Base-by-base conservation (phyloP, 2,113 vertebrate species). In the Pandion haliaetus region DNA sequence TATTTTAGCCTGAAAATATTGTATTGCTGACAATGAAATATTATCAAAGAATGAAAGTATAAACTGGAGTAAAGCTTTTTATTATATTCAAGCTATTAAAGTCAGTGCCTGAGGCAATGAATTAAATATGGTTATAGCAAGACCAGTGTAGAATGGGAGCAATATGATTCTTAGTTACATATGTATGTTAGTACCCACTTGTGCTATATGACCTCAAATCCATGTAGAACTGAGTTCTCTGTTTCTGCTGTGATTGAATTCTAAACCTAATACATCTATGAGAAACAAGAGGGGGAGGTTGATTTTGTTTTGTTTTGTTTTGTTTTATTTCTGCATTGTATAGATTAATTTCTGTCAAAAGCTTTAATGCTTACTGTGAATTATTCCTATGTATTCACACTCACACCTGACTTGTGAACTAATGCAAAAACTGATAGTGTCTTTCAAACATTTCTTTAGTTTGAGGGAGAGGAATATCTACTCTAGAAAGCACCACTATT, bases 271-370 rank as follows among this genome's bases (percentile, higher is more conserved):
- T 38, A 17, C 6, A 32, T 23, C 12, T 29, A 6, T 72, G 38
- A 91, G 24, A 67, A 94, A 50, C 12, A 78, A 74, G 11, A 20
- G 4, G 40, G 23, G 24, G 8, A 42, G 1, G 0, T 16, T 70
- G 50, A 25, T 50, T 72, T 69, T 72, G 12, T 7, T 84, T 34
- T 8, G 1, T 0, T 1, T 5, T 2, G 16, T 2, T 52, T 28
- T 50, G n/a, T 4, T n/a, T 79, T 61, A 36, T 73, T 80, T 81
- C 6, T 34, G 28, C 20, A 34, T 62, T 62, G 36, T 29, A 23
- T 17, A 15, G 23, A 59, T 2, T 9, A 63, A 58, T 61, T 79
- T 67, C 26, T 36, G 9, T 61, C 44, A 52, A 82, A 94, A 87
- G n/a, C 29, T 74, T 82, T 34, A 82, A 26, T 32, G 25, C 31